These are phyloP conservation scores for Rhinatrema bivittatum DNA, from an alignment of 2,797 vertebrate genomes.

Conservation along the genomic window DNA sequence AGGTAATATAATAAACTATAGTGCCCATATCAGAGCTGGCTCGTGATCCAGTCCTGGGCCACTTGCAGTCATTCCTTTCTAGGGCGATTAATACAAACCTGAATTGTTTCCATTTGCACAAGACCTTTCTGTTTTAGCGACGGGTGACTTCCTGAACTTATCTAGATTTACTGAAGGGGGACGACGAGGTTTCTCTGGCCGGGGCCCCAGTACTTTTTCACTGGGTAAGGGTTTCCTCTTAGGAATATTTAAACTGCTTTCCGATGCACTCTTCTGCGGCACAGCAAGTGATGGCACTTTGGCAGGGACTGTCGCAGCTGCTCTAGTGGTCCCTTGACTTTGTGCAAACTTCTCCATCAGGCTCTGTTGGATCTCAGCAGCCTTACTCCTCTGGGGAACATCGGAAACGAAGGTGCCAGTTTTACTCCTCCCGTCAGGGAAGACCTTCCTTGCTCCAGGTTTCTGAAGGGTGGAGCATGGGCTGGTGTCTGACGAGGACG, in stretches of 20 bases:
- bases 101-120: no score
- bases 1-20: no score
- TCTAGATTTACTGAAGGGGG: conserved; percentile 57
- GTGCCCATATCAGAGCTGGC: no score
- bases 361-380: no score
- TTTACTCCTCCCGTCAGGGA: conserved; percentile 35
- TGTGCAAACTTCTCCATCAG: not conserved
- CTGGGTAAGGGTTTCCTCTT: conserved; percentile 55
- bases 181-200: conserved; percentile 60
- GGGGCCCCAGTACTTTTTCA: conserved; percentile 22
- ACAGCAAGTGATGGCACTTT: not conserved
- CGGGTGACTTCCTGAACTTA: conserved; percentile 21
- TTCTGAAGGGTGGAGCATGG: no score
- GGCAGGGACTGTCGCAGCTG: not conserved
- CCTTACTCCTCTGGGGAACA: no score
- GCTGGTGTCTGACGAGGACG: not conserved
- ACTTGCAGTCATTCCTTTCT: no score
- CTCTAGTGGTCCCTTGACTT: not conserved
- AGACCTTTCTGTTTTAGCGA: no score
- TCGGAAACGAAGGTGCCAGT: conserved; percentile 49
- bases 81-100: no score
- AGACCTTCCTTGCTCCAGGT: not conserved
- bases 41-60: no score
- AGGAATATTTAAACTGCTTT: conserved; percentile 41
- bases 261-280: conserved; percentile 32